Conservation (phyloP, 2,113 vertebrate genomes). For the Cryptoleucopteryx plumbea region DNA sequence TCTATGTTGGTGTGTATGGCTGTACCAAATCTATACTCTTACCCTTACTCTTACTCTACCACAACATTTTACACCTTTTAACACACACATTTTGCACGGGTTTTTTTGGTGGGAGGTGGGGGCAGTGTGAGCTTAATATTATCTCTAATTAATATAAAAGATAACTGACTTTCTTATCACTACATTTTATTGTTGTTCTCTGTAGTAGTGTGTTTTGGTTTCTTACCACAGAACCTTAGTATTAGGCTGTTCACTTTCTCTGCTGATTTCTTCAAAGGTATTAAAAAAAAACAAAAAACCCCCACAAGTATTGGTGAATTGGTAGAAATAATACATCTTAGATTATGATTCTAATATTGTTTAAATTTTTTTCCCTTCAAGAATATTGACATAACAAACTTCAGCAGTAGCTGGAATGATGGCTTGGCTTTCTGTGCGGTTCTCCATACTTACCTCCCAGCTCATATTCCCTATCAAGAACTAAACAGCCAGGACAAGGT, state of each 20-base stretch:
- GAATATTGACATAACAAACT: slow-evolving; percentile 98
- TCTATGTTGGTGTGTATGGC: neutral
- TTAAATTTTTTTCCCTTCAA: slow-evolving; percentile 31
- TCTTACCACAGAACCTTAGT: neutral
- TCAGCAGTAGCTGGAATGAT: slow-evolving; percentile 99
- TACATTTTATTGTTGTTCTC: neutral
- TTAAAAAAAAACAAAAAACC: neutral
- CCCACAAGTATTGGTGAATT: neutral
- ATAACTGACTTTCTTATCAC: neutral
- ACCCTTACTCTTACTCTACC: neutral
- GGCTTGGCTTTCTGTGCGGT: slow-evolving; percentile 94
- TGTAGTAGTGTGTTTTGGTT: neutral
- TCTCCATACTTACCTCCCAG: slow-evolving; percentile 94
- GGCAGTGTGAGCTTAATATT: neutral
- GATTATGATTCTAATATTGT: neutral
- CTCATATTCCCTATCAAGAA: slow-evolving; percentile 95
- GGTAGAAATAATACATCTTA: neutral
- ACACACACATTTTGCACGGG: neutral
- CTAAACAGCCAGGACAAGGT: slow-evolving; percentile 94
- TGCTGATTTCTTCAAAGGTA: neutral
- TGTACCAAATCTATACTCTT: neutral
- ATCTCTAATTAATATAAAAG: neutral
- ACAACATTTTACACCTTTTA: neutral
- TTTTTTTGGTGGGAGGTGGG: no score
- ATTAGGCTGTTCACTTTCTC: neutral